phyloP scores from a whole-genome alignment of 2,797 vertebrate species.

The Esox masquinongy region DNA sequence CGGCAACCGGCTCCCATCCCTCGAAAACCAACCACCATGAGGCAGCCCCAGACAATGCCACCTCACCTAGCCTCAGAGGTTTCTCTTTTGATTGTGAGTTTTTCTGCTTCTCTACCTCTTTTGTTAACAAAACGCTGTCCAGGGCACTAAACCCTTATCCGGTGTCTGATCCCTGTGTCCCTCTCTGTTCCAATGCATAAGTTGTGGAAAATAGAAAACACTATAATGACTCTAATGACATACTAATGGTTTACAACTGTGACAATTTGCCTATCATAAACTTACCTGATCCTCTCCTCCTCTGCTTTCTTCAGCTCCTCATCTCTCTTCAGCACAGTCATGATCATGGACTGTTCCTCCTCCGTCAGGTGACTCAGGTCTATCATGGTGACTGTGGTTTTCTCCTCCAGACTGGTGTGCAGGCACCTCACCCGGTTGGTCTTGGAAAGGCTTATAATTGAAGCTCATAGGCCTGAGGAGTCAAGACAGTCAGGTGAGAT shows the following conservation, averaged over 20 bases:
- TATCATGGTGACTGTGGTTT: conserved; percentile 79
- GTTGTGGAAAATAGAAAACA: background rate
- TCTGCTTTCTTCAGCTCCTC: conserved; percentile 87
- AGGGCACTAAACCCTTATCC: too few species aligned
- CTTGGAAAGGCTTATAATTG: conserved; percentile 1
- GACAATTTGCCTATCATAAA: background rate
- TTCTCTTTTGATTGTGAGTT: too few species aligned
- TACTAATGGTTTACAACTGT: background rate
- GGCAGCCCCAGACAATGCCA: too few species aligned
- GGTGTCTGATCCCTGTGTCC: too few species aligned
- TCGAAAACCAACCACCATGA: too few species aligned
- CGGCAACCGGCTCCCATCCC: too few species aligned
- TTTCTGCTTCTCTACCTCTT: too few species aligned
- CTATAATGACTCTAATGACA: background rate
- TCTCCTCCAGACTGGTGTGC: background rate
- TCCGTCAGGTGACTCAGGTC: conserved; percentile 95
- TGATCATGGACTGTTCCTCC: conserved; percentile 89
- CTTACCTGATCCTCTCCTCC: conserved; percentile 90
- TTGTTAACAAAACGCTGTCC: too few species aligned
- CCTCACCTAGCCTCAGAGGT: too few species aligned
- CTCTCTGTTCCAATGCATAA: too few species aligned
- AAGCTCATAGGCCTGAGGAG: background rate
- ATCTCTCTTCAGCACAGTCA: conserved; percentile 91
- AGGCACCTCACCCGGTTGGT: background rate
- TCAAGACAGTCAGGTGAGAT: conserved; percentile 18